Evolutionary conservation across 2,797 vertebrate genomes (phyloP), one percentile per base, ranked within the genome.

Genomic region (Myotis vivesi): DNA sequence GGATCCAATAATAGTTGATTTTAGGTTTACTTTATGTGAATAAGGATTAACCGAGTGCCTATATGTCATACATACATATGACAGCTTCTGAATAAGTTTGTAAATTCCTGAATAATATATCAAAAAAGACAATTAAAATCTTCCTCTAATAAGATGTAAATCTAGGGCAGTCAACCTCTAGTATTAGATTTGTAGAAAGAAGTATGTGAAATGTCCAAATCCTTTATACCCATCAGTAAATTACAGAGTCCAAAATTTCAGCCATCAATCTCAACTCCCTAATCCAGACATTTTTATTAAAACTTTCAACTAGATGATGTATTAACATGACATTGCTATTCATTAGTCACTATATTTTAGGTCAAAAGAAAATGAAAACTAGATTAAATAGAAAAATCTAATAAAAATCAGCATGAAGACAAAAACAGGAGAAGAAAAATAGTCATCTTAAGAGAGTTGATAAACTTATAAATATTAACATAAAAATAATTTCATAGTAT

Each of bases 381-480:
- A 89, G 92, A 82, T 41, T 75, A 87, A 91, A 72, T 44, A 55
- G 9, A 75, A 68, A 84, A 59, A 73, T 92, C 25, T 89, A 95
- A 66, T 76, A 76, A 87, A 73, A 30, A 51, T 75, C 38, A 85
- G 46, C 79, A 66, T 89, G 17, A 19, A 8, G 4, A 36, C 28
- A 17, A 93, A 23, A 73, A 19, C 8, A 53, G 2, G 25, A 79
- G 89, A 92, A 89, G 6, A 88, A 73, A 30, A 93, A 57, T 38
- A 64, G 12, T 72, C 59, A 81, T 64, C 33, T 93, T 93, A 23
- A 90, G 75, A 87, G 28, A 90, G n/a, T 8, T 89, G 84, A 41
- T 59, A 62, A 76, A 53, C 49, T 36, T 72, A 73, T 16, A 57
- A 6, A 77, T 38, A 85, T 91, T 87, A 55, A 90, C 53, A 0